Percentiles rank a stretch among this genome's conserved stretches.
These are phyloP conservation scores for Chalcosyrphus nemorum DNA, from an alignment of 2,888 invertebrate genomes.

Conservation along the genomic window DNA sequence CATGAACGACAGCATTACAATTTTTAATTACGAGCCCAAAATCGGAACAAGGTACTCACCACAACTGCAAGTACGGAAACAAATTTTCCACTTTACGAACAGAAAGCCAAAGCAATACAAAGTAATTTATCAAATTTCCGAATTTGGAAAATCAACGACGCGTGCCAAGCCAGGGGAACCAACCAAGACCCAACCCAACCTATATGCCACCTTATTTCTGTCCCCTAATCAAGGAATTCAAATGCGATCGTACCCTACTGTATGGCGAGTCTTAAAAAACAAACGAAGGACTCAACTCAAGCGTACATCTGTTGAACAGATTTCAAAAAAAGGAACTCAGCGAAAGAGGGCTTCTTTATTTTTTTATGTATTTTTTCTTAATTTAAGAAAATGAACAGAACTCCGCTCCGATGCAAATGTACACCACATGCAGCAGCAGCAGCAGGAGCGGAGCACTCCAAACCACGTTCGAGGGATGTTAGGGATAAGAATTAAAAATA, in stretches of 20 bases:
- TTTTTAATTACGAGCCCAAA: constrained; percentile 51
- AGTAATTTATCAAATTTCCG: constrained; percentile 62
- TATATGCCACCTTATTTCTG: constrained; percentile 50
- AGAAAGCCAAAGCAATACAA: background rate
- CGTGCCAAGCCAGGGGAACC: constrained; percentile 65
- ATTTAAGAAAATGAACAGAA: constrained; percentile 33
- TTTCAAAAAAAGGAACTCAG: constrained; percentile 61
- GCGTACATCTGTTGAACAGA: constrained; percentile 72
- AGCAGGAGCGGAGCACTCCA: too few species aligned
- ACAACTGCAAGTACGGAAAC: constrained; percentile 33
- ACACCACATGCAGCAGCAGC: constrained; percentile 55
- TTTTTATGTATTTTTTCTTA: constrained; percentile 48
- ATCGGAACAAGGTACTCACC: constrained; percentile 7
- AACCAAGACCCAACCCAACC: constrained; percentile 45
- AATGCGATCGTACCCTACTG: background rate
- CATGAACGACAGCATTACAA: constrained; percentile 35
- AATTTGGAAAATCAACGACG: constrained; percentile 65
- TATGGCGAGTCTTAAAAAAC: constrained; percentile 35
- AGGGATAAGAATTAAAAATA: constrained; percentile 54
- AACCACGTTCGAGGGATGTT: constrained; percentile 30
- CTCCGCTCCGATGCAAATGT: constrained; percentile 11
- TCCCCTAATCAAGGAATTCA: constrained; percentile 24
- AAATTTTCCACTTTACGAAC: constrained; percentile 47
- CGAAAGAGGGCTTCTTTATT: constrained; percentile 37
- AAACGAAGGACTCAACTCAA: constrained; percentile 37